phyloP scores from a whole-genome alignment of 2,888 invertebrate genomes.

The Ophion slaviceki region DNA sequence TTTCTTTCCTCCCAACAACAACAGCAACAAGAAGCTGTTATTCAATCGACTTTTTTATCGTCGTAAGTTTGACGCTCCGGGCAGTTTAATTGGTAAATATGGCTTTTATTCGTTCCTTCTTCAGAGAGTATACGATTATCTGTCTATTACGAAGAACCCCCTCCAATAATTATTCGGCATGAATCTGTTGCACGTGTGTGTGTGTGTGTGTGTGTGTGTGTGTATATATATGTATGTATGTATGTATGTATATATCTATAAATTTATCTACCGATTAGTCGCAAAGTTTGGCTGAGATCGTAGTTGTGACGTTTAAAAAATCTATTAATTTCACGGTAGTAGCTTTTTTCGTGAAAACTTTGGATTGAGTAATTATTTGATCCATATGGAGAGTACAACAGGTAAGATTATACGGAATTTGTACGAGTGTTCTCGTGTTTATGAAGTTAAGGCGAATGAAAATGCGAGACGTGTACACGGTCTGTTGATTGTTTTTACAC shows the following conservation, averaged over 20 bases:
- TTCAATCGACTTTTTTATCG: background rate
- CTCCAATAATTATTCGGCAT: background rate
- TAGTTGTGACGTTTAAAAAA: background rate
- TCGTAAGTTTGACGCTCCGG: background rate
- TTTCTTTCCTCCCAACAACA: background rate
- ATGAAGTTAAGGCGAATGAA: background rate
- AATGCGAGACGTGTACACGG: background rate
- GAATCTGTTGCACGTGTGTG: background rate
- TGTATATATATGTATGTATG: too few relatives aligned
- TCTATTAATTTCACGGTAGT: background rate
- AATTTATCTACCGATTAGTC: background rate
- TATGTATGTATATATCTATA: too few relatives aligned
- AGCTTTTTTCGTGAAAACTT: too few relatives aligned
- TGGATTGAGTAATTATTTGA: background rate
- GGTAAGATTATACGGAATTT: background rate
- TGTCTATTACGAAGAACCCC: conserved; percentile 11
- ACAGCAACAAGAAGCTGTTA: background rate
- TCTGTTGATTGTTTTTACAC: conserved; percentile 40
- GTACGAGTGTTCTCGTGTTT: background rate
- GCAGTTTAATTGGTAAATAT: conserved; percentile 48
- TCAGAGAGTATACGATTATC: conserved; percentile 5
- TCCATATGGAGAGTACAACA: background rate
- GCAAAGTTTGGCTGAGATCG: too few relatives aligned
- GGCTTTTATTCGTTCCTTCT: conserved; percentile 30
- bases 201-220: too few relatives aligned